Evolutionary conservation across 2,888 invertebrate species (phyloP), one percentile per base, ranked within the genome.

Genomic region (Dryococelus australis): DNA sequence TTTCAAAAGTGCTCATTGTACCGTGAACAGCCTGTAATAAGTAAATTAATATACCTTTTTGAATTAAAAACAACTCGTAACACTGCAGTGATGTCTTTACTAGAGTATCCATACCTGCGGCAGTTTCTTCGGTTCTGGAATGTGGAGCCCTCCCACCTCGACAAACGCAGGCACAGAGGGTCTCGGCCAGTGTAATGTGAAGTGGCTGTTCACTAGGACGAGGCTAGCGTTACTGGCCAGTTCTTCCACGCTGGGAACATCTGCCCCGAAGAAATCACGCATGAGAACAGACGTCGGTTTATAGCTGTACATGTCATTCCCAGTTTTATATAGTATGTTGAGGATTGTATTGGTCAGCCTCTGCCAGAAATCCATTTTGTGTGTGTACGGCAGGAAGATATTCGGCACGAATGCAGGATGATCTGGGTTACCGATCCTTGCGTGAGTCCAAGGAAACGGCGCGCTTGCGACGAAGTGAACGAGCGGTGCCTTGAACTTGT

Each of bases 201-300:
- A 94, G 90, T 96, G 94, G 43, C 95, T 94, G 91, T 95, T 96
- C 0, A 94, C 90, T 24, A 96, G 91, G 26, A 95, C 90, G 27
- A 95, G 91, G 51, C 94, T 94, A 0, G 94, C 94, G 81, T 95
- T 93, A 8, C 92, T 92, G 0, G 93, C 94, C 85, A 95, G 93
- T 26, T 92, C 91, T 0, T 93, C 92, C 87, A 94, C 90, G 83
- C 92, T 92, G 0, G 93, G 92, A 86, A 93, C 92, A 86, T 91
- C 28, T 13, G 92, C 90, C 0, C 94, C 94, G 90, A 94, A 94
- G 35, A 94, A 92, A 65, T 93, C 91, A 89, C 93, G 93, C 35
- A 94, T 93, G 87, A 94, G 92, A 86, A 90, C 90, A 93, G 94
- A 91, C 43, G 90, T 88, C 27, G 88, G 88, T 20, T 87, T 86